Evolutionary conservation across 2,888 invertebrate genomes (phyloP), one percentile per base, ranked within the genome.

Genomic region (Drosophila fungiperda): DNA sequence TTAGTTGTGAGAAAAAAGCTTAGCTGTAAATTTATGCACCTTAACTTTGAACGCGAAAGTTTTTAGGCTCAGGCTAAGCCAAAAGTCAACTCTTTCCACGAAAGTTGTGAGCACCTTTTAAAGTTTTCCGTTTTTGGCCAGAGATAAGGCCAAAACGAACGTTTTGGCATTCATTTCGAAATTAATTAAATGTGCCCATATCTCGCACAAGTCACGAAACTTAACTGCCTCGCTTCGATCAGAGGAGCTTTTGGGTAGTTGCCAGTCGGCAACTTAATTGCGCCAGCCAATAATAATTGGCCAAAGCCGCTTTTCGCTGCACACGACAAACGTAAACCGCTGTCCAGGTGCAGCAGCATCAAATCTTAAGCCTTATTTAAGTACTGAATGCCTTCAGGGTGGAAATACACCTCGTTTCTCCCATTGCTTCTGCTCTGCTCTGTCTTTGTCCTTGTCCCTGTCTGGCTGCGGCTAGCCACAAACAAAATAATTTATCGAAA

Each of bases 111-210:
- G 57, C 59, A 67, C 53, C 73, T 80, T 82, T 84, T 82, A 76
- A 83, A 84, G 81, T 84, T 82, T 81, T n/a, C 52, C 52, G 73
- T 55, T 63, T 52, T 69, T 59, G 75, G 61, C 65, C 62, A 68
- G n/a, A 38, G 81, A 84, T 85, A 84, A 80, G 72, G 65, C 73
- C 38, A 55, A 35, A 55, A 35, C 12, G 26, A 82, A 86, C 83
- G 76, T 82, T 86, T 71, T 71, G 64, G 73, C 66, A 71, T 82
- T 83, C 83, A 74, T 80, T 82, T 71, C 61, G 66, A 83, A 84
- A 86, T 84, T 84, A 84, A 84, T 84, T 86, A 86, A 84, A 83
- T 76, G 73, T 20, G 61, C 58, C 45, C 65, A 76, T 70, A 78
- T 71, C 77, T 77, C 40, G 54, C 36, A 45, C 73, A 58, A 66